These are phyloP conservation scores for Paralichthys olivaceus DNA, from an alignment of 2,113 vertebrate species.

Conservation along the genomic window DNA sequence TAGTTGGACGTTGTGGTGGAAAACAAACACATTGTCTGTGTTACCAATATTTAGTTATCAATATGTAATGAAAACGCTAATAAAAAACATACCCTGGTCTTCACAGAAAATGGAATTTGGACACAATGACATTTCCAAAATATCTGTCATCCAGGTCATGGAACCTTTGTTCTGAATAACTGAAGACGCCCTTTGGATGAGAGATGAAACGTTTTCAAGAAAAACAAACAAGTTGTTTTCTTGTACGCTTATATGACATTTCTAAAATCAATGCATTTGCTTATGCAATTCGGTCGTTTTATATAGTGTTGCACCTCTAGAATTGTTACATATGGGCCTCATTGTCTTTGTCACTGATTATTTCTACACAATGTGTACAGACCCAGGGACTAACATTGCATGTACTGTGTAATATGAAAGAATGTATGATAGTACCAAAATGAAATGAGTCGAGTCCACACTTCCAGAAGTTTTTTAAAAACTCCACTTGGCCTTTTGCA, in stretches of 20 bases:
- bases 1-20: background rate
- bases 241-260: too few relatives aligned
- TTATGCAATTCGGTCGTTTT: background rate
- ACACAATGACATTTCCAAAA: background rate
- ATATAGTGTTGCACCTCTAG: background rate
- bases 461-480: background rate
- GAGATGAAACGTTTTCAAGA: too few relatives aligned
- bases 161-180: too few relatives aligned
- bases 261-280: too few relatives aligned
- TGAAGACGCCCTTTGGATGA: too few relatives aligned
- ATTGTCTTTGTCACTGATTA: background rate
- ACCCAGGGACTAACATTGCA: background rate
- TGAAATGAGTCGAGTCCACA: background rate
- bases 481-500: background rate
- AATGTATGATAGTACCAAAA: background rate
- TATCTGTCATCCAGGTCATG: background rate
- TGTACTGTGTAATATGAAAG: slow-evolving; percentile 4
- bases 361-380: slow-evolving; percentile 1
- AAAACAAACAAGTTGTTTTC: too few relatives aligned
- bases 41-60: background rate
- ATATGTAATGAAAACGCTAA: background rate
- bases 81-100: background rate
- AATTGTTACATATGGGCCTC: too few relatives aligned
- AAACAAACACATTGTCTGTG: background rate
- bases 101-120: background rate